These are phyloP conservation scores for Platerodrilus igneus DNA, from an alignment of 2,888 invertebrate genomes.

Conservation along the genomic window DNA sequence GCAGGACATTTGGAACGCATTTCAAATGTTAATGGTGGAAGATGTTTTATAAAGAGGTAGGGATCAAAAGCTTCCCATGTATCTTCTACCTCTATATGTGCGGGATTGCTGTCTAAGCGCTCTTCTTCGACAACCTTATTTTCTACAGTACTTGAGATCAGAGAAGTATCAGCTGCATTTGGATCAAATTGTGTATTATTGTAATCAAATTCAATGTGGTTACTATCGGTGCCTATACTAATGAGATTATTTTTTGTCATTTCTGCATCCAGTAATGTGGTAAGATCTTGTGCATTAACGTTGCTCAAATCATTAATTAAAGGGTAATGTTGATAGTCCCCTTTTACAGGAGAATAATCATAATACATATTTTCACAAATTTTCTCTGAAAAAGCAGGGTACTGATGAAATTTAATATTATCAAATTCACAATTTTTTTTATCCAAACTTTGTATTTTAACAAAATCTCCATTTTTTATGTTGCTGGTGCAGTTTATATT, in stretches of 20 bases:
- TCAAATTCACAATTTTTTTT: slow-evolving; percentile 37
- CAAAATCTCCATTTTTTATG: slow-evolving; percentile 29
- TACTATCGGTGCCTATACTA: slow-evolving; percentile 32
- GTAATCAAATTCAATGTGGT: slow-evolving; percentile 41
- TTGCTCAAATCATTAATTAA: slow-evolving; percentile 44
- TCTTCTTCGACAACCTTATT: slow-evolving; percentile 35
- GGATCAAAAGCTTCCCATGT: slow-evolving; percentile 83
- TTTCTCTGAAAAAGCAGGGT: slow-evolving; percentile 39
- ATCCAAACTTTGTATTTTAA: slow-evolving; percentile 37
- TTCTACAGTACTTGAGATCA: slow-evolving; percentile 39
- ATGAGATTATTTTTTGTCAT: slow-evolving; percentile 45
- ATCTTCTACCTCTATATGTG: slow-evolving; percentile 50
- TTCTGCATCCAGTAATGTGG: slow-evolving; percentile 52
- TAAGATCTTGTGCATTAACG: slow-evolving; percentile 50
- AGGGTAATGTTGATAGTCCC: slow-evolving; percentile 44
- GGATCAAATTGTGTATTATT: slow-evolving; percentile 28
- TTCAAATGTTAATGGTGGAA: slow-evolving; percentile 75
- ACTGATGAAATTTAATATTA: slow-evolving; percentile 34
- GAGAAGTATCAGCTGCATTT: slow-evolving; percentile 20
- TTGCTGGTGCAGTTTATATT: slow-evolving; percentile 34
- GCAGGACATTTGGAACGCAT: slow-evolving; percentile 74
- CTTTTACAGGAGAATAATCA: slow-evolving; percentile 41
- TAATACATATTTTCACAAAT: slow-evolving; percentile 46
- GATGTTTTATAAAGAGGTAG: slow-evolving; percentile 85
- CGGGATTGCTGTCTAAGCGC: slow-evolving; percentile 42